These are phyloP conservation scores for Scolopax mira DNA, from an alignment of 2,113 vertebrate species.

Conservation along the genomic window DNA sequence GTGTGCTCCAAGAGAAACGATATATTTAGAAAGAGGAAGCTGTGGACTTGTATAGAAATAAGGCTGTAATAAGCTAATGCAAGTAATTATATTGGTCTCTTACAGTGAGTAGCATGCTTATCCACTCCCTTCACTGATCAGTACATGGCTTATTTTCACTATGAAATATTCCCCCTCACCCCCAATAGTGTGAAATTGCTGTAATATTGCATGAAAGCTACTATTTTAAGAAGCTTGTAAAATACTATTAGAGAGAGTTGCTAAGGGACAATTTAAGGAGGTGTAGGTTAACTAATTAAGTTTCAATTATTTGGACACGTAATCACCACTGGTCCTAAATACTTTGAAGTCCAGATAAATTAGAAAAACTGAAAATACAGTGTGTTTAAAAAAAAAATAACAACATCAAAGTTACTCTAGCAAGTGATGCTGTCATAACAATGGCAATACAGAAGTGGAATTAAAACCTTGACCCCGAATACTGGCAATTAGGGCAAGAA, in stretches of 20 bases:
- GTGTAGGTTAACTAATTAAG: accelerated
- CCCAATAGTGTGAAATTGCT: background rate
- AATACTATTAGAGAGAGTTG: background rate
- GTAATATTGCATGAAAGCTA: background rate
- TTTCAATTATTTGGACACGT: background rate
- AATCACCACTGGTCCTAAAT: background rate
- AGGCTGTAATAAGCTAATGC: background rate
- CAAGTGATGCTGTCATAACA: background rate
- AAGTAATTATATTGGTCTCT: background rate
- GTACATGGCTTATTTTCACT: background rate
- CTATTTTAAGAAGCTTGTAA: background rate
- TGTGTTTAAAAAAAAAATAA: background rate
- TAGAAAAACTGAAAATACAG: background rate
- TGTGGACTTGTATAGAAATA: background rate
- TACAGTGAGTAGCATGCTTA: background rate
- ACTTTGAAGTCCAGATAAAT: background rate
- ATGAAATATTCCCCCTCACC: background rate
- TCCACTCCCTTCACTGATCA: background rate
- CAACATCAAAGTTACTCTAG: background rate
- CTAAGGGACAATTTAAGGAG: background rate
- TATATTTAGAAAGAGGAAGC: background rate
- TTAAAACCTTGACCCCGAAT: background rate
- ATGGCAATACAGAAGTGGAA: background rate
- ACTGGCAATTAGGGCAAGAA: background rate
- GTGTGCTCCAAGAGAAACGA: background rate